Percentiles rank a stretch among this genome's conserved stretches.
phyloP scores from a whole-genome alignment of 2,888 invertebrate species.

The Noctua comes region DNA sequence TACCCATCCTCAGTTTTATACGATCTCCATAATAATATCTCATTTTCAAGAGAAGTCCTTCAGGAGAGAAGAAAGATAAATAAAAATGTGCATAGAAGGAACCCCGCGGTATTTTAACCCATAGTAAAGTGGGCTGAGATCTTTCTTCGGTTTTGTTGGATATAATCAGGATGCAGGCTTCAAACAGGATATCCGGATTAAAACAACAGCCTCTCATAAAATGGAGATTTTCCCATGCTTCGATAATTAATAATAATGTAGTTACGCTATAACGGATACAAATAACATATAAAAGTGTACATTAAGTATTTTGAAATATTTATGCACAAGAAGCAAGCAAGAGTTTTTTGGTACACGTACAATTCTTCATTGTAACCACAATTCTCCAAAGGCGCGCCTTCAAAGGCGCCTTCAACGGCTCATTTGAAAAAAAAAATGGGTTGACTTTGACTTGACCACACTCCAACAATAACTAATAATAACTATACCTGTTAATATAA shows the following conservation, averaged over 20 bases:
- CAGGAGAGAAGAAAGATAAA: neutral
- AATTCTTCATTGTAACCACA: neutral
- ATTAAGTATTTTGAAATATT: neutral
- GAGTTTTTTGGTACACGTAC: neutral
- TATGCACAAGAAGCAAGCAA: neutral
- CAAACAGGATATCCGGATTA: constrained; percentile 16
- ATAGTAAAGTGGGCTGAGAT: neutral
- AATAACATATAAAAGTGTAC: neutral
- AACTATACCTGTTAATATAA: neutral
- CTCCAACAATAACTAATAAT: neutral
- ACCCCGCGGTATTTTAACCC: neutral
- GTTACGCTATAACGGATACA: neutral
- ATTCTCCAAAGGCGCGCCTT: neutral
- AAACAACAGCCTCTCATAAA: constrained; percentile 2
- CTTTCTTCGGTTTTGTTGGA: neutral
- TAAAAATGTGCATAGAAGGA: neutral
- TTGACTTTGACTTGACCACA: neutral
- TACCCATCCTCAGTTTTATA: neutral
- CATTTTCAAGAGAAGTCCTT: neutral
- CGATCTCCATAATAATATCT: too few relatives aligned
- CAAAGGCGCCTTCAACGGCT: neutral
- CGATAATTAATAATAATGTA: neutral
- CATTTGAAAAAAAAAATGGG: neutral
- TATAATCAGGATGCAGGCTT: constrained; percentile 5
- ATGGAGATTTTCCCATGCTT: neutral